Evolutionary conservation across 2,797 vertebrate species (phyloP).

Genomic region (Danio choprae): DNA sequence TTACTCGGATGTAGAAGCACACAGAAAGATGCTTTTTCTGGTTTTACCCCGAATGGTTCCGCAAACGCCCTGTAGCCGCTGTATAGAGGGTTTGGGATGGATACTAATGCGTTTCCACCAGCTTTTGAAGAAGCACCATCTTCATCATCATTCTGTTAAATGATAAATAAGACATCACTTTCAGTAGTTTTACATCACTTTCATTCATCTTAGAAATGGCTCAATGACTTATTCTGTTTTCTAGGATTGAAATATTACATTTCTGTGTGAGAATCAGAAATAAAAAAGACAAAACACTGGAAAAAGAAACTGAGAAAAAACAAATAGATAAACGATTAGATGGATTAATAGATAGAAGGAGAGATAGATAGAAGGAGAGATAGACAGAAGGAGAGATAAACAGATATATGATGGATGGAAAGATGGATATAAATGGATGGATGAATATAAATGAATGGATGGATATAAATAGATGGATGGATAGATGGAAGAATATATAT

Average conservation of each 20-base stretch:
- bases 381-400: no score
- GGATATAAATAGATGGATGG: no score
- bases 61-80: constrained; percentile 75
- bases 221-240: background rate
- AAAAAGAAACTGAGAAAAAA: background rate
- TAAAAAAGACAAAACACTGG: background rate
- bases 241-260: background rate
- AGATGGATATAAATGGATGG: no score
- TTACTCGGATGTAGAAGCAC: background rate
- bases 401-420: no score
- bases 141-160: constrained; percentile 77
- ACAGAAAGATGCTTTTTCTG: background rate
- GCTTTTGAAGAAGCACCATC: constrained; percentile 66
- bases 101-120: constrained; percentile 78
- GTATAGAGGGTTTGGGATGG: constrained; percentile 88
- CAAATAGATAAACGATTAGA: background rate
- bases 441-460: no score
- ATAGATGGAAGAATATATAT: no score
- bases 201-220: background rate
- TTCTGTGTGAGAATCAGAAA: background rate
- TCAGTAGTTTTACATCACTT: background rate
- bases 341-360: background rate
- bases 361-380: background rate
- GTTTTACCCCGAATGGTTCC: constrained; percentile 84
- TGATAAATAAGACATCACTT: background rate